These are phyloP conservation scores for Chelonia mydas DNA, from an alignment of 2,797 vertebrate genomes.

Conservation along the genomic window DNA sequence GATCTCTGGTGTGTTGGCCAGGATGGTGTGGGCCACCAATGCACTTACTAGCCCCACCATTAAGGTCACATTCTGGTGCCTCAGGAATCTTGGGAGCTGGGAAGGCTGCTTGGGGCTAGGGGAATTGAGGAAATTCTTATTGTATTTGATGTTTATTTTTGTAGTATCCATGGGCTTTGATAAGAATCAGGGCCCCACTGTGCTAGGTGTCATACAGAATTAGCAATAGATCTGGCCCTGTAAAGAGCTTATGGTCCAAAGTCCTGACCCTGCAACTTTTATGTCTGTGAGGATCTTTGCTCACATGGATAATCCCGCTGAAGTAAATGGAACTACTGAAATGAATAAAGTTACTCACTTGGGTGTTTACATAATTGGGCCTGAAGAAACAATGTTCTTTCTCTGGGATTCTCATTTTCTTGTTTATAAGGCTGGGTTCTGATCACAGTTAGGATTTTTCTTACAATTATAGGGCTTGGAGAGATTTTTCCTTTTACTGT, in stretches of 20 bases:
- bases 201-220: neutral
- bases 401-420: too few species aligned
- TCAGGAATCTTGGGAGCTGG: neutral
- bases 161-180: neutral
- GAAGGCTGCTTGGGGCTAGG: constrained; percentile 7
- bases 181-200: neutral
- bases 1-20: constrained; percentile 46
- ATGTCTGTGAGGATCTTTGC: too few species aligned
- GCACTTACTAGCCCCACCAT: constrained; percentile 3
- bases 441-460: too few species aligned
- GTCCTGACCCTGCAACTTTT: too few species aligned
- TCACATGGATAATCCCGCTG: too few species aligned
- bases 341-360: too few species aligned
- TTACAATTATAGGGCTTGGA: neutral
- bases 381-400: too few species aligned
- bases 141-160: neutral
- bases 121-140: constrained; percentile 7
- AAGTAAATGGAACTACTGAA: too few species aligned
- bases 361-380: too few species aligned
- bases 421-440: too few species aligned
- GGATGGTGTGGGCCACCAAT: neutral
- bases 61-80: constrained; percentile 23
- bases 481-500: neutral
- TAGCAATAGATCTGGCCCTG: too few species aligned
- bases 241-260: too few species aligned